Conservation (phyloP, 2,797 vertebrate genomes). For the Notoglanidium macrostoma region DNA sequence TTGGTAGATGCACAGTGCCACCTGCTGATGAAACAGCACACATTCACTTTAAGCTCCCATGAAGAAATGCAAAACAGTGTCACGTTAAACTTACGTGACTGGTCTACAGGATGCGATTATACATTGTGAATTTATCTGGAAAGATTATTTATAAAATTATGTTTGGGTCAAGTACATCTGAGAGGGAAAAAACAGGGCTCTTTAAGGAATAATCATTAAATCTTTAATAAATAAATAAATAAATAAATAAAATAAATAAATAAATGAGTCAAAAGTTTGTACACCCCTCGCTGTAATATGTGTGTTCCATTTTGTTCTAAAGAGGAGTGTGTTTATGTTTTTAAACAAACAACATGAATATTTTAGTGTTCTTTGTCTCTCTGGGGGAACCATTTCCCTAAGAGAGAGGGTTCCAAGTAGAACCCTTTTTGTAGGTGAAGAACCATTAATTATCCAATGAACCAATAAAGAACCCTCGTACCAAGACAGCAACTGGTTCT, state of each 20-base stretch:
- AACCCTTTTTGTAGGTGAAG: not conserved
- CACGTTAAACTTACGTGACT: not conserved
- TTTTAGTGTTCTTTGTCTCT: not conserved
- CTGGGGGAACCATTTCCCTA: not conserved
- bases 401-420: not conserved
- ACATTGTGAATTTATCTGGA: not conserved
- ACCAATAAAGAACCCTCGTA: not conserved
- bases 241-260: not conserved
- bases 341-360: not conserved
- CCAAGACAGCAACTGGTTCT: not conserved
- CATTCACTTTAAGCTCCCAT: not conserved
- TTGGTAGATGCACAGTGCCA: conserved; percentile 57
- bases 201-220: not conserved
- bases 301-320: not conserved
- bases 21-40: conserved; percentile 38
- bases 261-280: not conserved
- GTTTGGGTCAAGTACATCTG: not conserved
- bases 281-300: not conserved
- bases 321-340: not conserved
- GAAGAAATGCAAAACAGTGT: no score
- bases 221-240: no score
- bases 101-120: not conserved
- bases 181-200: not conserved
- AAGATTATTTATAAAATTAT: no score
- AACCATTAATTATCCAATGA: not conserved